Evolutionary conservation across 1,140 invertebrate genomes (phyloP), one percentile per base, ranked within the genome.

Genomic region (Trichomalopsis sarcophagae): DNA sequence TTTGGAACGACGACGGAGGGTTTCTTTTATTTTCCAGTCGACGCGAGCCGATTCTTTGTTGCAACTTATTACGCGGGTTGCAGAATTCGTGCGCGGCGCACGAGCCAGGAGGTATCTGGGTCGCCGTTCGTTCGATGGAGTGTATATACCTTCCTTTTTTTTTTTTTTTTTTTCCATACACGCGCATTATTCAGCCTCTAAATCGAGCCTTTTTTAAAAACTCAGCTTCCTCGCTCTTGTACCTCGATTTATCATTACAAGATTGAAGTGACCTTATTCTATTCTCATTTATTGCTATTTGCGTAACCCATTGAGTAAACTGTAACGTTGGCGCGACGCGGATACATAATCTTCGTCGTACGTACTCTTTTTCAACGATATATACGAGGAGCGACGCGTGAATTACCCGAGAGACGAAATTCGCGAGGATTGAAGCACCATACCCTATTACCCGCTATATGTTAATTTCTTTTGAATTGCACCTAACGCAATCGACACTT

Each of bases 261-360:
- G n/a, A 47, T 68, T 66, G 1, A 40, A 66, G 66, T 68, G 30
- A 79, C 55, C 77, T 68, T 68, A 79, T 79, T 6, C 17, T n/a
- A 33, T 79, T 55, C 33, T 68, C 10, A 68, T 27, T 77, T 27
- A 77, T 77, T 13, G 47, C 55, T 17, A 50, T 77, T 55, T 77
- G 75, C 47, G 27, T 77, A 77, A 77, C n/a, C 44, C 10, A 27
- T 77, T 30, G 40, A 77, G 33, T 55, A 27, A 55, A 50, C 14
- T 36, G 50, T 13, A 77, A 30, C 44, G 14, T 17, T 17, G 27
- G 27, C 1, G 27, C 27, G 27, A n/a, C n/a, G 33, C 33, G 47
- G 14, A 77, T 17, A 33, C 23, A 30, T 30, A 50, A 55, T 55
- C 30, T 55, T 50, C 17, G 40, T 50, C 55, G 14, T 77, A 27